These are phyloP conservation scores for Drosophila cognata DNA, from an alignment of 2,888 invertebrate genomes.

Conservation along the genomic window DNA sequence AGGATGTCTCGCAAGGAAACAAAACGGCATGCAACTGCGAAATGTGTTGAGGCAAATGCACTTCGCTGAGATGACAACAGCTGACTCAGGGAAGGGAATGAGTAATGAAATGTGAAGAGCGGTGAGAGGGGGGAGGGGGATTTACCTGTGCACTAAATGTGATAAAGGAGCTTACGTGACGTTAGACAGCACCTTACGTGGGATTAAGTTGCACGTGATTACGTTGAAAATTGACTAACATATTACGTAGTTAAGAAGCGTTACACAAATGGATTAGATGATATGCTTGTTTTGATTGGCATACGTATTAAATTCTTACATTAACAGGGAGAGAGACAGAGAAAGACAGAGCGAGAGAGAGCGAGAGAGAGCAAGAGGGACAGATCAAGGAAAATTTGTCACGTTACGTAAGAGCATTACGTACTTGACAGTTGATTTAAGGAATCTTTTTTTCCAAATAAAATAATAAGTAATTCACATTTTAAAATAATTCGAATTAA, in stretches of 20 bases:
- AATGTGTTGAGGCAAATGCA: constrained; percentile 48
- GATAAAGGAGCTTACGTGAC: constrained; percentile 70
- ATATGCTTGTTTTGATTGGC: constrained; percentile 5
- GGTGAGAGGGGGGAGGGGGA: background rate
- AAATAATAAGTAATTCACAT: background rate
- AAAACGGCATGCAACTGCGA: constrained; percentile 23
- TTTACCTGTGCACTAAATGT: constrained; percentile 20
- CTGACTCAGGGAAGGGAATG: background rate
- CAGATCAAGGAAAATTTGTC: background rate
- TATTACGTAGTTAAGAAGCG: constrained; percentile 43
- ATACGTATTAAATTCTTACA: background rate
- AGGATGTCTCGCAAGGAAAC: constrained; percentile 2
- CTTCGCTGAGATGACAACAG: constrained; percentile 26
- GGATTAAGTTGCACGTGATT: constrained; percentile 55
- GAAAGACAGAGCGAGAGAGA: background rate
- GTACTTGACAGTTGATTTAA: background rate
- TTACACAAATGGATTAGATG: constrained; percentile 14
- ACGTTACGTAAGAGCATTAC: background rate
- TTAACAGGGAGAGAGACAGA: background rate
- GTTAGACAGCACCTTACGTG: constrained; percentile 67
- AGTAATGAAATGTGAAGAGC: background rate
- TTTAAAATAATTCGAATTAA: background rate
- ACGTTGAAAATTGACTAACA: constrained; percentile 50
- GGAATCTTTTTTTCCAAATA: too few species aligned
- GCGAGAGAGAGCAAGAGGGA: too few species aligned